Base-by-base conservation (phyloP, 2,113 vertebrate species). In the Tupaia chinensis region DNA sequence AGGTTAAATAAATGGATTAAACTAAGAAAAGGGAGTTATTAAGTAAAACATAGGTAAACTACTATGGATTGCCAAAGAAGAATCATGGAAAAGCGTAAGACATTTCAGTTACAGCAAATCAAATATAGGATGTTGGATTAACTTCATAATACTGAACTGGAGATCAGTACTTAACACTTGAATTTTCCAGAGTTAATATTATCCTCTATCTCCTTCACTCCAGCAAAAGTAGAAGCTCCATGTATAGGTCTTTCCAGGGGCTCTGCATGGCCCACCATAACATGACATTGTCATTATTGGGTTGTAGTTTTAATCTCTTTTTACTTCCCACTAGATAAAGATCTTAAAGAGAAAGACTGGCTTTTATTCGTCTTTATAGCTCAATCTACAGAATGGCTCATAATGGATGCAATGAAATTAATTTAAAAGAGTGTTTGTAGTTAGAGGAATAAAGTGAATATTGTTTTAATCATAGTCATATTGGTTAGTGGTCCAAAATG, bases 401-500 rank as follows among this genome's bases (percentile, higher is more conserved):
- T 14, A 60, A n/a, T 23, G 19, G 66, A 77, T 34, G 7, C 14
- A 80, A 58, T 19, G 11, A 16, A 25, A 34, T 74, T 74, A 54
- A 7, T 61, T 82, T 79, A 73, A 12, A 23, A 76, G 61, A 10
- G 9, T 70, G 69, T 56, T 74, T 79, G 32, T 76, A 10, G 22
- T 69, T 65, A 89, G 4, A 86, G 23, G 9, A 11, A 70, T 74
- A 89, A 92, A 22, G 29, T 44, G 91, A 81, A 53, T 58, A 61
- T 68, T 72, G 84, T 54, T 81, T 88, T n/a, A 90, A 54, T 34
- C 4, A 23, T 16, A 74, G 3, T 3, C 27, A 72, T 22, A 54
- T 88, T 93, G 84, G 78, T 74, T 85, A 89, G 20, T 76, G 4
- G 15, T 20, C 10, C 44, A 84, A 87, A 84, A 76, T 70, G 89